Conservation (phyloP, 1,140 invertebrate species). For the Hermetia illucens region DNA sequence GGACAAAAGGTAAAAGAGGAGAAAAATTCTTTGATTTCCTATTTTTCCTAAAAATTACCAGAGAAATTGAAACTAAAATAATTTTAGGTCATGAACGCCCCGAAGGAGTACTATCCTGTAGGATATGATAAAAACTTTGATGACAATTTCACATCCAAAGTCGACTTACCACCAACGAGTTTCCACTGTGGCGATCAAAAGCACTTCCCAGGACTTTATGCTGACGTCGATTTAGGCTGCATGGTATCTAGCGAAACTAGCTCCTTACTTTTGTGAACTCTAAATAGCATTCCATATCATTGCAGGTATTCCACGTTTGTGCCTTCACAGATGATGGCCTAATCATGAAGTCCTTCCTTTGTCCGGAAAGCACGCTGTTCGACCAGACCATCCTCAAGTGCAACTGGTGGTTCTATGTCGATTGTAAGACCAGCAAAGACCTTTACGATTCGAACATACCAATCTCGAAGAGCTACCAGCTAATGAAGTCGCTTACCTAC, state of each 20-base stretch:
- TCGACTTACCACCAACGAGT: conserved; percentile 68
- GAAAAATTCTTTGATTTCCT: conserved; percentile 16
- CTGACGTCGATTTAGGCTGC: conserved; percentile 78
- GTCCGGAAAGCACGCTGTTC: conserved; percentile 76
- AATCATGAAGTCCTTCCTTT: conserved; percentile 78
- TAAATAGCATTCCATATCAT: too few relatives aligned
- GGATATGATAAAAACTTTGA: conserved; percentile 78
- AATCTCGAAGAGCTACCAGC: conserved; percentile 77
- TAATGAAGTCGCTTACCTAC: conserved; percentile 78
- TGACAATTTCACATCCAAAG: conserved; percentile 69
- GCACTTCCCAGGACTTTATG: conserved; percentile 78
- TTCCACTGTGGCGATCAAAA: conserved; percentile 82
- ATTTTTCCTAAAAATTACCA: background rate
- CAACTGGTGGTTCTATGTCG: conserved; percentile 86
- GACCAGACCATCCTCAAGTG: conserved; percentile 80
- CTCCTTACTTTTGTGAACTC: background rate
- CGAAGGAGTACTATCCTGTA: conserved; percentile 72
- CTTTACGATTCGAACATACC: conserved; percentile 80
- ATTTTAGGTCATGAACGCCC: conserved; percentile 69
- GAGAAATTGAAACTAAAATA: background rate
- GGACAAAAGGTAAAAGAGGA: conserved; percentile 13
- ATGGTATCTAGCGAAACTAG: conserved; percentile 45
- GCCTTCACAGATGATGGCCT: conserved; percentile 75
- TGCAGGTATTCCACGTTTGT: conserved; percentile 79
- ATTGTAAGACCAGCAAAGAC: conserved; percentile 62